Evolutionary conservation across 2,888 invertebrate genomes (phyloP).

Genomic region (Eucriotettix oculatus): DNA sequence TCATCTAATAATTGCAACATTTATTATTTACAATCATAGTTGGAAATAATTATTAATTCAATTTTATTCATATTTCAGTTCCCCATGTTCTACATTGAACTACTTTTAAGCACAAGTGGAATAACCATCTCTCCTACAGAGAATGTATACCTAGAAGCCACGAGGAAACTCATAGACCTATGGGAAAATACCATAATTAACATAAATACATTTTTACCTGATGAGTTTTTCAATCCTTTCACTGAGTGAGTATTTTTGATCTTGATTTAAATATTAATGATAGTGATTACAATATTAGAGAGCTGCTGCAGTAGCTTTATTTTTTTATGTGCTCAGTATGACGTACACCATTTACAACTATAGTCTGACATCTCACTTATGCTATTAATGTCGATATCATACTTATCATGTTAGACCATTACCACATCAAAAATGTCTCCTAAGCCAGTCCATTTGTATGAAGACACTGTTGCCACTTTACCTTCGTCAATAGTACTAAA

Average conservation of each 20-base stretch:
- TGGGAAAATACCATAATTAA: slow-evolving; percentile 51
- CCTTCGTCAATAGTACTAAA: no score
- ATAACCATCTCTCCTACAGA: slow-evolving; percentile 42
- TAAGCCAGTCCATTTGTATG: no score
- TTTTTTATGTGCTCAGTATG: no score
- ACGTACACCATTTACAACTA: no score
- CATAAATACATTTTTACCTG: slow-evolving; percentile 56
- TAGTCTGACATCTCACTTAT: no score
- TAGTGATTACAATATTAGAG: neutral
- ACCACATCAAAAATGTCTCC: no score
- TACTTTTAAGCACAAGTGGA: slow-evolving; percentile 24
- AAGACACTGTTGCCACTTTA: no score
- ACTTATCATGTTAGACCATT: no score
- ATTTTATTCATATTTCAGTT: slow-evolving; percentile 28
- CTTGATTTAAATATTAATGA: neutral
- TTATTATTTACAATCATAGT: no score
- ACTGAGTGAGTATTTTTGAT: slow-evolving; percentile 36
- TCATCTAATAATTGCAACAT: no score
- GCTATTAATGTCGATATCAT: no score
- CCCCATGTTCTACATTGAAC: slow-evolving; percentile 45
- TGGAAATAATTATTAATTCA: neutral
- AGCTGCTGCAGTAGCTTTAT: no score
- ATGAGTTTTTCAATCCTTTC: slow-evolving; percentile 50
- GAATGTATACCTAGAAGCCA: slow-evolving; percentile 36
- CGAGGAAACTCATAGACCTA: slow-evolving; percentile 41